Base-by-base conservation (phyloP, 2,797 vertebrate genomes). In the Melanotaenia trifasciata region DNA sequence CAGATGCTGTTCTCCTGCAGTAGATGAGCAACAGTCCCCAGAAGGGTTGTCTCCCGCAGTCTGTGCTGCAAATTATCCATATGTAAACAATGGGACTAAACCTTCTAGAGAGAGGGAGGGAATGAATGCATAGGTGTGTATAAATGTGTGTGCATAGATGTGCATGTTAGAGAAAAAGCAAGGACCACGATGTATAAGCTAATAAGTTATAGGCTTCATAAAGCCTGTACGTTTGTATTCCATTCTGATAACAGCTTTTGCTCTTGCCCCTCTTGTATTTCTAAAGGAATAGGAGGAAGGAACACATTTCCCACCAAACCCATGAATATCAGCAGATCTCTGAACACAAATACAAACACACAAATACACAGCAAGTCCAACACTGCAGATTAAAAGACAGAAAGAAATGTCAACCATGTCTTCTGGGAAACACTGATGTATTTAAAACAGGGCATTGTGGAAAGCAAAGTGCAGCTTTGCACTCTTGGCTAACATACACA, bases 51-150 rank as follows among this genome's bases (percentile, higher is more conserved):
- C 53, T 69, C 51, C 26, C 57, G 26, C 50, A 74, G 78, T 83
- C 79, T 70, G 50, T 79, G 45, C n/a, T 78, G 33, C 35, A 70
- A 78, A 87, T 82, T 85, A 89, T 82, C 72, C 78, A 71, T 59
- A 67, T 84, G 62, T 79, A 85, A 83, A 81, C 81, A 87, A 78
- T 76, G 51, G 51, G 43, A 63, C 61, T 78, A 67, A 84, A 62
- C 74, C 64, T 74, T 69, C 57, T 65, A 82, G 75, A 83, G 43
- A 60, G n/a, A 18, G 36, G 40, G 35, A 14, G 38, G 57, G 22
- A 57, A 40, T 30, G 4, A 54, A 24, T 28, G 22, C 51, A 57
- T 57, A 43, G 38, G 13, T 40, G 33, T 67, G 26, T 54, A 33
- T 50, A 50, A 6, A 50, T 38, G 32, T 43, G 64, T 60, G 45